phyloP scores from a whole-genome alignment of 2,797 vertebrate species.

The Ambastaia sidthimunki region DNA sequence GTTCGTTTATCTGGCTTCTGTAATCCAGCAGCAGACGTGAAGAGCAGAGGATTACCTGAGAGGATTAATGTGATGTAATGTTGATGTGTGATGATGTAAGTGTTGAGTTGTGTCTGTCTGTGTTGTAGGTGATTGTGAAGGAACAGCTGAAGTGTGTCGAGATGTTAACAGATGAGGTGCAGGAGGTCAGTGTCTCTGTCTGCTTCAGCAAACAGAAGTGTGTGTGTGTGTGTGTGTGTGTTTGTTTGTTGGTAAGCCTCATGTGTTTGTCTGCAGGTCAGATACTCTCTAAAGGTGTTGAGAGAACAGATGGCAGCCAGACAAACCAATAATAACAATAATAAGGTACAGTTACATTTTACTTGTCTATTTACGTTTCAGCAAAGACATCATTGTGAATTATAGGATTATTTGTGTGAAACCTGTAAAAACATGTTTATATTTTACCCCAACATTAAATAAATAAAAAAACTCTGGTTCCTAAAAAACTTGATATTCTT shows the following conservation, averaged over 20 bases:
- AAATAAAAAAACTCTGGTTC: not conserved
- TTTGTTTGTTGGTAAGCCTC: constrained; percentile 6
- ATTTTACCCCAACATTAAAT: not conserved
- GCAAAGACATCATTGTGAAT: too few relatives aligned
- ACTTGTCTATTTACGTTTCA: not conserved
- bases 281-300: constrained; percentile 82
- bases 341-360: constrained; percentile 42
- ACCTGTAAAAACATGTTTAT: not conserved
- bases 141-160: constrained; percentile 72
- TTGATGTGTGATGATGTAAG: not conserved
- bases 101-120: not conserved
- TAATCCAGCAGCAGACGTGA: not conserved
- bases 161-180: constrained; percentile 89
- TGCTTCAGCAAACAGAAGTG: not conserved
- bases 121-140: constrained; percentile 20
- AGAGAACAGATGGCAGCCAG: constrained; percentile 82
- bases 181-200: constrained; percentile 82
- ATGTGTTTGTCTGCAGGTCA: constrained; percentile 69
- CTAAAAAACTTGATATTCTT: too few relatives aligned
- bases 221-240: too few relatives aligned
- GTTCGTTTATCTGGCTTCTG: not conserved
- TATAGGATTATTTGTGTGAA: too few relatives aligned
- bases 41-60: not conserved
- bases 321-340: constrained; percentile 72
- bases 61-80: not conserved